Base-by-base conservation (phyloP, 2,888 invertebrate genomes). In the Magallana nippona region DNA sequence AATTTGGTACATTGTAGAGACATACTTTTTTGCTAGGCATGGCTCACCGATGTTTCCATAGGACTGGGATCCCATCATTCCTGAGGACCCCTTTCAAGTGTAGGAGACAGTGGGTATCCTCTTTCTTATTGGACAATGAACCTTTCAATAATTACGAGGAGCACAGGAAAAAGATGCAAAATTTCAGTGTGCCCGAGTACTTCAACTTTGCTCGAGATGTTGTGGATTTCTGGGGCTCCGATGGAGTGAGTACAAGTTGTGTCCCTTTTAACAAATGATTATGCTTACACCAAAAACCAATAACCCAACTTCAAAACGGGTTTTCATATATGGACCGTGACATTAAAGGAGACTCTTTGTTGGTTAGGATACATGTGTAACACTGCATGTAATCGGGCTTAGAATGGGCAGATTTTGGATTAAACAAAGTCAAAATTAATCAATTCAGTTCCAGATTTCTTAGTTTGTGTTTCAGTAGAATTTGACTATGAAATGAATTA, bases 151-250 rank as follows among this genome's bases (percentile, higher is more conserved):
- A 90, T 82, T 91, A 91, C 79, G 90, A 91, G 44, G 79, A 86
- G 44, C 90, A 85, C 58, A 83, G 85, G 32, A 83, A 84, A 55
- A 81, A 86, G 55, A 60, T 90, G 63, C 58, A 57, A 22, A 60
- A 78, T 17, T n/a, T 79, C n/a, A 55, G 44, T 56, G 88, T 89
- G n/a, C 94, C 94, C 13, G 89, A 92, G 82, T 91, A 92, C 71
- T 94, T 91, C 85, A 94, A 94, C 86, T 94, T 94, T 90, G 91
- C 93, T 55, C 85, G 88, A 78, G 94, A 94, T 90, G 91, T 94
- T 11, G 89, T 94, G 79, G 94, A 94, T 86, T 86, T 88, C 44
- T 94, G 94, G 93, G 94, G 94, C 17, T 87, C 81, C 78, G 88
- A 87, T 81, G 92, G 92, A 88, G 86, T 89, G 89, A 92, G 91